Base-by-base conservation (phyloP, 1,140 invertebrate genomes). In the Goniozus legneri region DNA sequence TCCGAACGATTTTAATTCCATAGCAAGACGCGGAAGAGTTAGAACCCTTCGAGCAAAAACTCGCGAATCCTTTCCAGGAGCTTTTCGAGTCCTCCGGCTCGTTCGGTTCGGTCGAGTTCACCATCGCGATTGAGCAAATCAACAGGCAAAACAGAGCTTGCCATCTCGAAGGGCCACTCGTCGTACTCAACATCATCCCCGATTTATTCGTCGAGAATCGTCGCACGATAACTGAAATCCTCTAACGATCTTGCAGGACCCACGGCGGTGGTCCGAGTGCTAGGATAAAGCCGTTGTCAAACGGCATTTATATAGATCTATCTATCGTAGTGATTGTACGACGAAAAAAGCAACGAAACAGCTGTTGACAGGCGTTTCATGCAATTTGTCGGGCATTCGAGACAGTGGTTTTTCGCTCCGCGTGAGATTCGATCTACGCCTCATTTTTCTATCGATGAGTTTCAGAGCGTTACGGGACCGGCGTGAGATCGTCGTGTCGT, bases 11-110 rank as follows among this genome's bases (percentile, higher is more conserved):
- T 47, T 69, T 69, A 18, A 77, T 65, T 4, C 77, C 76, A 15
- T 79, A 74, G 45, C 77, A 79, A 3, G 77, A 75, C 8, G 75
- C 62, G 6, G 77, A 77, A 19, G 57, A 49, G 40, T 75, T 74
- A 2, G 65, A 48, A 34, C 75, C 70, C 8, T 63, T 54, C 0
- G 42, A 18, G 0, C 73, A 76, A 3, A 60, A 39, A 18, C 54
- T 56, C 0, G 70, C 60, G 16, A 71, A 62, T 13, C 62, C 69
- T 15, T 47, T 58, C 71, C 67, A 74, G 2, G 47, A 15, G 1
- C 39, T 36, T 3, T 46, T 27, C 24, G 10, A 27, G 19, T 52
- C 52, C 24, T 51, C 47, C 3, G 38, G 32, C 8, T 32, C 52
- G 27, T 47, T 31, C n/a, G 15, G 46, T 16, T 24, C 21, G 20